Base-by-base conservation (phyloP, 2,797 vertebrate genomes). In the Acipenser ruthenus region DNA sequence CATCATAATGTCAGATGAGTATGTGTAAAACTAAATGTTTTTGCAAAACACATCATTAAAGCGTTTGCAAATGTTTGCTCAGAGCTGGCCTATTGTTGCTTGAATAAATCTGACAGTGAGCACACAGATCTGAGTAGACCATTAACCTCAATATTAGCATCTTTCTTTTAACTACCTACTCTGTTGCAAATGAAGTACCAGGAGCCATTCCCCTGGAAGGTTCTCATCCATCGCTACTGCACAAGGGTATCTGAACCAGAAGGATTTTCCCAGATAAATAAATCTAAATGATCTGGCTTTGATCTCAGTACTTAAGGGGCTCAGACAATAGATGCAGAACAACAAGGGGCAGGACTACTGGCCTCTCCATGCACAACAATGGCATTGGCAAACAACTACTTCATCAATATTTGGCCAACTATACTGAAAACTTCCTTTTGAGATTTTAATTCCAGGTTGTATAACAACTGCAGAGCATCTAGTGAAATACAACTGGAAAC, bases 341-440 rank as follows among this genome's bases (percentile, higher is more conserved):
- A 91, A 89, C 88, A 87, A 92, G 91, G 89, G 91, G 87, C 89
- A 89, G 82, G 84, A 84, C 88, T 90, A 88, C 84, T 86, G 82
- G 91, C 90, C 92, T 90, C 89, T 90, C 85, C 81, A 75, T 77
- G 81, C 72, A 77, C 83, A 90, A 94, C 93, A 96, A 95, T 93
- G 84, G 89, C 87, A 93, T 93, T 91, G 86, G 89, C 93, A 97
- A 96, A 95, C 93, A 95, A 91, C 89, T 94, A 89, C 94, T 97
- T 96, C 94, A 98, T 97, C 93, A 97, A 98, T 99, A 98, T 98
- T 98, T 97, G 95, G 93, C 92, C 91, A 95, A 88, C 81, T 79
- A 85, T 85, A 88, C 87, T 91, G 87, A 94, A 95, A 94, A 93
- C 88, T 83, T 80, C 79, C 93, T 91, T 95, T 98, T 96, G 93